Base-by-base conservation (phyloP, 23 tunicate genomes). In the Botrylloides violaceus region DNA sequence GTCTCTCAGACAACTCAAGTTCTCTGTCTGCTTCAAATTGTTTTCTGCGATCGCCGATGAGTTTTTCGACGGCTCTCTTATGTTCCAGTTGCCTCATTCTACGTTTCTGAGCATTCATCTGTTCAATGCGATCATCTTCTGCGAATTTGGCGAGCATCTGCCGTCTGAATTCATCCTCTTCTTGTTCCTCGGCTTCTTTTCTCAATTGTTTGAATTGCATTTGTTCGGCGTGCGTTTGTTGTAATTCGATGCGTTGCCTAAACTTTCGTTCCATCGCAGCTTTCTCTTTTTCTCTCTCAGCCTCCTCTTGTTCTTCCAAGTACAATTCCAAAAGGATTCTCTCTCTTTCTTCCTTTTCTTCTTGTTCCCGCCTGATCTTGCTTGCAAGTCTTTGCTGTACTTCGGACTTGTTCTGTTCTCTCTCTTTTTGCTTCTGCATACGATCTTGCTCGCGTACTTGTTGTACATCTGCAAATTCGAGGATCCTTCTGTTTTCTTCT, bases 101-200 rank as follows among this genome's bases (percentile, higher is more conserved):
- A 22, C 98, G 77, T 61, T 93, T 93, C 71, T 93, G 94, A 24
- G 84, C 88, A 48, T 93, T 93, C 94, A 93, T 93, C 56, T 93
- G 98, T 66, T 93, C 98, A 26, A 93, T 81, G 2, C 94, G 85
- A 73, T 93, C 98, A 66, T 93, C 98, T 50, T 93, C 95, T 27
- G 98, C 98, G 73, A 93, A 93, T 53, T 93, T 93, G 48, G 84
- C 98, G 37, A 93, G 72, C 98, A 93, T 93, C 73, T 85, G 94
- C 63, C 68, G 59, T 53, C 98, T 71, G 66, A 85, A 93, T 31
- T 85, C 94, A 22, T 86, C 98, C 61, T 93, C 98, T 58, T 93
- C 98, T 25, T 66, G 58, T 61, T 58, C 49, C 32, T 85, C 88
- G 0, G 98, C 98, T 73, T 65, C 36, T 66, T 65, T 73, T 28